phyloP scores from a whole-genome alignment of 1,140 invertebrate genomes.

The Lanistes nyassanus region DNA sequence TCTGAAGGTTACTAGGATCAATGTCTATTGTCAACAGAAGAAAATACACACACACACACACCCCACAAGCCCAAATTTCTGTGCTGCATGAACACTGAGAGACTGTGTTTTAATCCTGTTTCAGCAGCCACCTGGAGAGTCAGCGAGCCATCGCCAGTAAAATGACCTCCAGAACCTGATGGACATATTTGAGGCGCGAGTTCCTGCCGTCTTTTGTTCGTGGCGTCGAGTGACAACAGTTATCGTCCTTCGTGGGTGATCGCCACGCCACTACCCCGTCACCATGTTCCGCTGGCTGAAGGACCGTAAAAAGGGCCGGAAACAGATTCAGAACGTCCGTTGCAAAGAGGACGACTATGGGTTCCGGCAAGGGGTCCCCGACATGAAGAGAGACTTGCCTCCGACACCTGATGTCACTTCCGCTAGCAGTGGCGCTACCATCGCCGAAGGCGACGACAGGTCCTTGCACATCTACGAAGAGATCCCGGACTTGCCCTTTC shows the following conservation, averaged over 20 bases:
- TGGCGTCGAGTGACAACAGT: neutral
- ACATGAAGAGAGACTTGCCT: conserved; percentile 24
- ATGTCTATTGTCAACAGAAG: neutral
- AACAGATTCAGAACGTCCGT: conserved; percentile 19
- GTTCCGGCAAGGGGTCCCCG: conserved; percentile 27
- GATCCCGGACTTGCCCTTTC: conserved; percentile 39
- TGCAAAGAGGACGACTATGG: conserved; percentile 44
- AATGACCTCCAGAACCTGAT: too few species aligned
- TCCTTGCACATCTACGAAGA: conserved; percentile 50
- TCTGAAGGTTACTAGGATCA: neutral
- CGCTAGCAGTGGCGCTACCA: neutral
- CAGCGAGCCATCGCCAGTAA: neutral
- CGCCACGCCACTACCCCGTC: neutral
- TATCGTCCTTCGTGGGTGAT: neutral
- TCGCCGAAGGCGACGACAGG: conserved; percentile 35
- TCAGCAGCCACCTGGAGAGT: neutral
- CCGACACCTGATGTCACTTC: conserved; percentile 20
- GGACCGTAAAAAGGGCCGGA: conserved; percentile 36
- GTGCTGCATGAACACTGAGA: neutral
- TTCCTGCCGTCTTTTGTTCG: neutral
- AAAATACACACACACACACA: neutral
- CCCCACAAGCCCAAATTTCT: too few species aligned
- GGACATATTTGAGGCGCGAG: neutral
- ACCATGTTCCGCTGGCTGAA: conserved; percentile 51
- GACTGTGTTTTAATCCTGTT: neutral